Evolutionary conservation across 1,140 invertebrate species (phyloP).

Genomic region (Drosophila fuyamai): DNA sequence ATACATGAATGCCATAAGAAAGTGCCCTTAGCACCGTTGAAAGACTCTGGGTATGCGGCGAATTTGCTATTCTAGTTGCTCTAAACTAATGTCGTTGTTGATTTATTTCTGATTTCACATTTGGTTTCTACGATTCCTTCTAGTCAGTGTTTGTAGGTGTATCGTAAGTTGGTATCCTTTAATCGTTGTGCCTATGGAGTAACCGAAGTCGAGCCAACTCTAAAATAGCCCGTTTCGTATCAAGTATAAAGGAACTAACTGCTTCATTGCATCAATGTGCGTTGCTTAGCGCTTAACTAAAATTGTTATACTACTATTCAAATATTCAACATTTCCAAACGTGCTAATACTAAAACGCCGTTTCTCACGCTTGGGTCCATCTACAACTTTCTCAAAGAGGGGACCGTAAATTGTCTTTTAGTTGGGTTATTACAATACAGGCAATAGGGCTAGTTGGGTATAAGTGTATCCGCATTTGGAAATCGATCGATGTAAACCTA

Average conservation of each 20-base stretch:
- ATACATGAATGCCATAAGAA: conserved; percentile 38
- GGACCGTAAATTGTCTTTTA: conserved; percentile 27
- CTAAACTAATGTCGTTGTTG: conserved; percentile 84
- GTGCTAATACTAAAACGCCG: conserved; percentile 24
- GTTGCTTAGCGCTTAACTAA: conserved; percentile 37
- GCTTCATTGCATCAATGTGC: conserved; percentile 27
- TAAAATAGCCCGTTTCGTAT: conserved; percentile 18
- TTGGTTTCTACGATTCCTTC: conserved; percentile 48
- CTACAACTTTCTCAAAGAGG: conserved; percentile 30
- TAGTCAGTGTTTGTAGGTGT: conserved; percentile 41
- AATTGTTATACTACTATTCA: conserved; percentile 30
- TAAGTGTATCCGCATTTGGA: conserved; percentile 20
- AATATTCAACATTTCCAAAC: conserved; percentile 29
- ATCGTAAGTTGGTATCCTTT: conserved; percentile 44
- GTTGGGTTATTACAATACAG: conserved; percentile 25
- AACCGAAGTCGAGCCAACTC: conserved; percentile 28
- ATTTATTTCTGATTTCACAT: conserved; percentile 64
- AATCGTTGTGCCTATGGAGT: conserved; percentile 60
- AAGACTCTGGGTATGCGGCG: conserved; percentile 60
- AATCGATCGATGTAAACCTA: conserved; percentile 50
- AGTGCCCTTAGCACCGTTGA: conserved; percentile 53
- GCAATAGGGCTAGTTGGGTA: conserved; percentile 34
- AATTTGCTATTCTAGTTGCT: conserved; percentile 69
- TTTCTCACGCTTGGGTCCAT: conserved; percentile 4
- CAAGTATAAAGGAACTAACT: conserved; percentile 44